These are phyloP conservation scores for Dasypolia templi DNA, from an alignment of 2,888 invertebrate species.

Conservation along the genomic window DNA sequence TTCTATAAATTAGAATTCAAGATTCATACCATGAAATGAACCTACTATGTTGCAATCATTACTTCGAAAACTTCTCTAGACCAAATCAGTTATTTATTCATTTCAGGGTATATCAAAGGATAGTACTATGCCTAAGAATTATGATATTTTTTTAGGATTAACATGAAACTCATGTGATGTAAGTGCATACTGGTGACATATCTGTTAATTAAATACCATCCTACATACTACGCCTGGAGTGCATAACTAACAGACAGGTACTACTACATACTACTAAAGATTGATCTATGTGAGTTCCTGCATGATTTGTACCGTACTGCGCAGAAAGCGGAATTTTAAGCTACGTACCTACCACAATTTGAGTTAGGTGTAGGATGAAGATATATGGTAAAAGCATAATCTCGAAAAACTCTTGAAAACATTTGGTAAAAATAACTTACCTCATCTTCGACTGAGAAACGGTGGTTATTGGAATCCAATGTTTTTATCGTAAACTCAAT, in stretches of 20 bases:
- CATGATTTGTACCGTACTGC: neutral
- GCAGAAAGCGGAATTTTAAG: slow-evolving; percentile 4
- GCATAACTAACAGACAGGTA: slow-evolving; percentile 9
- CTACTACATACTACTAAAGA: neutral
- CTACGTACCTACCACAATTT: neutral
- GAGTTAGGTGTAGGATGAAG: neutral
- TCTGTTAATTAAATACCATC: slow-evolving; percentile 2
- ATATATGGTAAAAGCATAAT: too few species aligned
- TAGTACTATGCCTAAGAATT: neutral
- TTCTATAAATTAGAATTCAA: too few species aligned
- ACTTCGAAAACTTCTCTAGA: neutral
- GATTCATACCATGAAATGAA: neutral
- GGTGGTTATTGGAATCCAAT: slow-evolving; percentile 96
- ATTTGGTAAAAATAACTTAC: slow-evolving; percentile 90
- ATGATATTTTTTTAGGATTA: neutral
- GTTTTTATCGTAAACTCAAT: slow-evolving; percentile 97
- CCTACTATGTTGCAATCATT: neutral
- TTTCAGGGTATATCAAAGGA: neutral
- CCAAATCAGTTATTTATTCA: neutral
- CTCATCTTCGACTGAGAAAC: slow-evolving; percentile 95
- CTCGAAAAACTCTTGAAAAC: neutral
- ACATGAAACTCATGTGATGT: slow-evolving; percentile 6
- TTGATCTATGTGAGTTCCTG: neutral
- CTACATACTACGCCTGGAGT: slow-evolving; percentile 8
- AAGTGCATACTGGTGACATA: slow-evolving; percentile 8